Base-by-base conservation (phyloP, 1,140 invertebrate species). In the Danaus melanippus region DNA sequence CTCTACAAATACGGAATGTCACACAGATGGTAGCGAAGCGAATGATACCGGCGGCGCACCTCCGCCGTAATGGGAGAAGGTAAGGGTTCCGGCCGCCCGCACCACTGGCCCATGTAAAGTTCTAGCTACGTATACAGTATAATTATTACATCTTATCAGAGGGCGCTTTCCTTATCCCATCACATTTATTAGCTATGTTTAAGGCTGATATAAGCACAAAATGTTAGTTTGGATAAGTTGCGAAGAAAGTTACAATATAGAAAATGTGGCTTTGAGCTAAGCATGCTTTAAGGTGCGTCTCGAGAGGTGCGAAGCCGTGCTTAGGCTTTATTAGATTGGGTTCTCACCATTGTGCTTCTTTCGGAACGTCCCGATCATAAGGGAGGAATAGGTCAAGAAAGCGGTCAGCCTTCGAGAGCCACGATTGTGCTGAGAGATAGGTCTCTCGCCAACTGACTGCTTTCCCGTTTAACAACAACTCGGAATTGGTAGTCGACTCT, bases 151-250 rank as follows among this genome's bases (percentile, higher is more conserved):
- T 76, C 69, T 64, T 79, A 69, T 76, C 71, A 81, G 84, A 87
- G 88, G 87, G 87, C 87, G 81, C 87, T 89, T 90, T 90, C 89
- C 90, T 90, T 90, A 90, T 90, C 90, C 89, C 89, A 90, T 90
- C 88, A 90, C 89, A 84, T 79, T 71, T 69, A 76, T 69, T 65
- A 58, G 75, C 71, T 74, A 68, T 64, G 61, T 76, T 79, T 76
- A 76, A 70, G 75, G 74, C 74, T 70, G 70, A 78, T 67, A 71
- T 53, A 83, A 83, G 84, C 80, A 64, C 86, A 86, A 87, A 57
- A 42, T 69, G 70, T 83, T 84, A 82, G 69, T 75, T 62, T 67
- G 63, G 56, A 70, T 84, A 56, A 84, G 74, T 82, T 69, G 76
- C 79, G 65, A 71, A 66, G 77, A 82, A 86, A 77, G 71, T 84